phyloP scores from a whole-genome alignment of 1,140 invertebrate species.

The Drosophila quadrilineata region DNA sequence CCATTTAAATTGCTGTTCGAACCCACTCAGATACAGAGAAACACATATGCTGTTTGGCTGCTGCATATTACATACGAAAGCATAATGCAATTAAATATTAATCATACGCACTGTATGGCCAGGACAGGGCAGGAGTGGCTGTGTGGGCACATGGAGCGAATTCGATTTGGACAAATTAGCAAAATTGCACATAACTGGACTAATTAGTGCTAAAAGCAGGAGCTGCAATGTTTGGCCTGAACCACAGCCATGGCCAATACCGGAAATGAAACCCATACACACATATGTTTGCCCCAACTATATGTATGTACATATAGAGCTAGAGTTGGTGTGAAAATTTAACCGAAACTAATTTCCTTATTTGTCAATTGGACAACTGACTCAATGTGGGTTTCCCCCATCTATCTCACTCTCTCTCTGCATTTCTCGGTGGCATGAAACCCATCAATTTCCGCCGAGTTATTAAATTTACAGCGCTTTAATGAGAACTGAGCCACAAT shows the following conservation, averaged over 20 bases:
- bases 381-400: too few species aligned
- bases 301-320: neutral
- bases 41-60: slow-evolving; percentile 38
- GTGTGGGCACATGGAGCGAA: slow-evolving; percentile 22
- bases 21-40: slow-evolving; percentile 7
- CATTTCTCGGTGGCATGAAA: too few species aligned
- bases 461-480: slow-evolving; percentile 46
- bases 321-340: slow-evolving; percentile 35
- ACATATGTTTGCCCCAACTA: neutral
- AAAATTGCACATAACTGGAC: slow-evolving; percentile 64
- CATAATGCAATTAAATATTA: slow-evolving; percentile 76
- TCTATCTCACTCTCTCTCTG: too few species aligned
- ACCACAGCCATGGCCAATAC: slow-evolving; percentile 3
- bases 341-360: slow-evolving; percentile 63
- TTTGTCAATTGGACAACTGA: too few species aligned
- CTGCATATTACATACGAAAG: slow-evolving; percentile 31
- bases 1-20: slow-evolving; percentile 28
- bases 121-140: neutral
- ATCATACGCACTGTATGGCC: slow-evolving; percentile 62
- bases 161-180: slow-evolving; percentile 60
- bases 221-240: slow-evolving; percentile 34
- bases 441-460: slow-evolving; percentile 1
- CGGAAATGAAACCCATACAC: slow-evolving; percentile 17
- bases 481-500: slow-evolving; percentile 45
- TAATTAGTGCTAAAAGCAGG: slow-evolving; percentile 71